Percentiles rank a stretch among this genome's conserved stretches.
Evolutionary conservation across 2,888 invertebrate species (phyloP).

Genomic region (Polydrusus pterygomalis): DNA sequence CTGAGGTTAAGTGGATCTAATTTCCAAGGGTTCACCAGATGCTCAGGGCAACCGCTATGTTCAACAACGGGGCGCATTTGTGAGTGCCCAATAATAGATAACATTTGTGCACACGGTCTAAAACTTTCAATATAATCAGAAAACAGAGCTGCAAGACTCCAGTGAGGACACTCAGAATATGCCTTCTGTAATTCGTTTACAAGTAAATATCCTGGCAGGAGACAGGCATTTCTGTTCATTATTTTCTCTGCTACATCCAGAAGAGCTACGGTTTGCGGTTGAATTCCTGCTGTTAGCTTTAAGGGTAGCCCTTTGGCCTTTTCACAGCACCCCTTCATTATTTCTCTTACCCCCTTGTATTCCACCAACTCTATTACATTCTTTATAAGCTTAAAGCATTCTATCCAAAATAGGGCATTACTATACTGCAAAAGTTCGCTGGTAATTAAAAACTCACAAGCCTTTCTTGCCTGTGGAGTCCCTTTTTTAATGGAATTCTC

Average conservation of each 20-base stretch:
- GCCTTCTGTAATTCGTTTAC: slow-evolving; percentile 94
- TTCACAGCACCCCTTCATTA: slow-evolving; percentile 89
- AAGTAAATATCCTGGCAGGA: slow-evolving; percentile 95
- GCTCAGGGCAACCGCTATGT: slow-evolving; percentile 92
- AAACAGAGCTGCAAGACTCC: slow-evolving; percentile 91
- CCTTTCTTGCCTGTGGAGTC: slow-evolving; percentile 84
- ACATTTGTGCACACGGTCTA: slow-evolving; percentile 95
- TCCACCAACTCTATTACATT: slow-evolving; percentile 93
- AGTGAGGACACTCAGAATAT: slow-evolving; percentile 92
- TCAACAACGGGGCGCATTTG: slow-evolving; percentile 96
- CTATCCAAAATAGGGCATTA: slow-evolving; percentile 92
- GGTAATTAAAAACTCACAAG: slow-evolving; percentile 90
- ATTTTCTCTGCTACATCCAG: slow-evolving; percentile 90
- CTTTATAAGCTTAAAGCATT: slow-evolving; percentile 88
- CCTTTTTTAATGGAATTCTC: slow-evolving; percentile 81
- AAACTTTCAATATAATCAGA: slow-evolving; percentile 95
- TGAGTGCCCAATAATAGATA: slow-evolving; percentile 92
- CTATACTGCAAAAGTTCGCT: slow-evolving; percentile 89
- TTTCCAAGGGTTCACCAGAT: slow-evolving; percentile 94
- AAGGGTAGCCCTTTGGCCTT: slow-evolving; percentile 89
- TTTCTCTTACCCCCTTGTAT: slow-evolving; percentile 95
- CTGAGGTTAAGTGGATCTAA: slow-evolving; percentile 87
- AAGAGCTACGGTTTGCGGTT: slow-evolving; percentile 88
- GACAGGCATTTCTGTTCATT: slow-evolving; percentile 92
- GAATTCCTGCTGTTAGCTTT: slow-evolving; percentile 84